Percentiles rank a stretch among this genome's conserved stretches.
These are phyloP conservation scores for Bombus waltoni DNA, from an alignment of 1,140 invertebrate species.

Conservation along the genomic window DNA sequence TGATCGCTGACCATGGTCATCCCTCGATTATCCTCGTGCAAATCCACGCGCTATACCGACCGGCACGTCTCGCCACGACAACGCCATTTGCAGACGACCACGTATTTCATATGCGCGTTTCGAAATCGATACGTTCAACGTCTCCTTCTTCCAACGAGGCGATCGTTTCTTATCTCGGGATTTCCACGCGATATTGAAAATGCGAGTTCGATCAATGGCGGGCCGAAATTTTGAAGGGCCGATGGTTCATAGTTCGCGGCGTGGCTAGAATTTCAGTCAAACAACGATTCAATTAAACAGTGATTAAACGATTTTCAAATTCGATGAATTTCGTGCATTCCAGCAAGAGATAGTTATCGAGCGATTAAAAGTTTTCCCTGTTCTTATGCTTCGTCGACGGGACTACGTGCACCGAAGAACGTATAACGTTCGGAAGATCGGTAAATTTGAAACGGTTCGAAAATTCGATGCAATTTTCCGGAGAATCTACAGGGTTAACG, in stretches of 20 bases:
- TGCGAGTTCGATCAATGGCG: background rate
- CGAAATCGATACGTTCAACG: background rate
- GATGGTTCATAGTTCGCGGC: too few relatives aligned
- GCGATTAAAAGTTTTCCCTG: background rate
- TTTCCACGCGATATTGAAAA: background rate
- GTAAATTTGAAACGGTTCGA: background rate
- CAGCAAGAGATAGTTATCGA: too few relatives aligned
- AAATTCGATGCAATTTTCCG: background rate
- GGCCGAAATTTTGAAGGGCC: too few relatives aligned
- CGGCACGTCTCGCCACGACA: conserved; percentile 27
- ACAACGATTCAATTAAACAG: too few relatives aligned
- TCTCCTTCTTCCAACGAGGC: background rate
- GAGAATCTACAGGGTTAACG: background rate
- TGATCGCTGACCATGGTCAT: conserved; percentile 42
- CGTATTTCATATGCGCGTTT: background rate
- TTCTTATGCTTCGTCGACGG: too few relatives aligned
- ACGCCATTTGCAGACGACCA: background rate
- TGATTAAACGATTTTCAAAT: too few relatives aligned
- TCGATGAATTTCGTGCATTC: too few relatives aligned
- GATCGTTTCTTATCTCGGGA: background rate
- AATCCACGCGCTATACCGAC: conserved; percentile 11
- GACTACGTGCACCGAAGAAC: too few relatives aligned
- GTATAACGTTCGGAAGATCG: background rate
- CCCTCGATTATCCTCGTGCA: conserved; percentile 25
- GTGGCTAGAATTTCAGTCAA: too few relatives aligned